phyloP scores from a whole-genome alignment of 2,797 vertebrate species.

The Danio jaintianensis region DNA sequence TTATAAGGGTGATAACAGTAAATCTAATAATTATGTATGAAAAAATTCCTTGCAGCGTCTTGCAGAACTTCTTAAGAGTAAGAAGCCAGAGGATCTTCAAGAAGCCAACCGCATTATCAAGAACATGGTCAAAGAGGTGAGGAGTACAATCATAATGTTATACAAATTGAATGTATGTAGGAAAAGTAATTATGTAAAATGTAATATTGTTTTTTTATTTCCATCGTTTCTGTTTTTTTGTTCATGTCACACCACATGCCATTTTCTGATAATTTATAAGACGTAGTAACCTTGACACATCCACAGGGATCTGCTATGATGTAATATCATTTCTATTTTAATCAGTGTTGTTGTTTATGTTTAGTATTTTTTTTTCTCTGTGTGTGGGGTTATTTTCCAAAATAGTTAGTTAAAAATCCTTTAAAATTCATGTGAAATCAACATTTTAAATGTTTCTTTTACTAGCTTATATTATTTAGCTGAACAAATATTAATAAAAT shows the following conservation, averaged over 20 bases:
- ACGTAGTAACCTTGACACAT: neutral
- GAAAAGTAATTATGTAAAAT: too few species aligned
- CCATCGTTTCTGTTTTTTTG: too few species aligned
- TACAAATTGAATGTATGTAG: too few species aligned
- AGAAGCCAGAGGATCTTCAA: constrained; percentile 93
- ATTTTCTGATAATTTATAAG: neutral
- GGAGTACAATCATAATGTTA: constrained; percentile 44
- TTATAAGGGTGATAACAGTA: neutral
- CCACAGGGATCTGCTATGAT: neutral
- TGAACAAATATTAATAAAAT: too few species aligned
- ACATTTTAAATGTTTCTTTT: too few species aligned
- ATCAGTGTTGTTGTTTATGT: too few species aligned
- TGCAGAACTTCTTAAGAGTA: constrained; percentile 92
- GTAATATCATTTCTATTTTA: neutral
- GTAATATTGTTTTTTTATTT: neutral
- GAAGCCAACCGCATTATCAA: constrained; percentile 96
- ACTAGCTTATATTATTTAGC: too few species aligned
- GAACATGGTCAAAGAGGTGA: constrained; percentile 97
- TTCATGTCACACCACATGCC: neutral
- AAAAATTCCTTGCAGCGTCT: constrained; percentile 78
- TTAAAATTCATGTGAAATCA: too few species aligned
- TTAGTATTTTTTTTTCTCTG: too few species aligned
- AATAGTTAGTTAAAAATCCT: neutral
- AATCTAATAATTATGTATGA: neutral
- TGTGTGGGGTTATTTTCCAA: neutral